These are phyloP conservation scores for Dendrocopos noguchii DNA, from an alignment of 2,113 vertebrate genomes.

Conservation along the genomic window DNA sequence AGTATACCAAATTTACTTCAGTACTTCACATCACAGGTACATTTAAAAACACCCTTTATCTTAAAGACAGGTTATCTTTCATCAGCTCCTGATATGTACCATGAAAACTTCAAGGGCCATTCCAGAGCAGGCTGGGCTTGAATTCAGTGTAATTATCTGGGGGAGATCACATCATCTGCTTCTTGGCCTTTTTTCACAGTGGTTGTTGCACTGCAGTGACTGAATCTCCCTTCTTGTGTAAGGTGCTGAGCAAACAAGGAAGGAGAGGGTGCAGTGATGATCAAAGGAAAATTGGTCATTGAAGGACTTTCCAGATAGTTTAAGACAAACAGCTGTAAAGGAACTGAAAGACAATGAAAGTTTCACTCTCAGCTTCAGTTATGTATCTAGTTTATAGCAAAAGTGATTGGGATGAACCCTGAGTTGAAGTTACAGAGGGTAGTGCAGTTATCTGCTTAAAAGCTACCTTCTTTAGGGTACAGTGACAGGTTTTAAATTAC, in stretches of 20 bases:
- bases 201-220: not conserved
- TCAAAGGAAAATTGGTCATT: not conserved
- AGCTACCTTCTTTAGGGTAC: not conserved
- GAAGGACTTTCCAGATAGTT: not conserved
- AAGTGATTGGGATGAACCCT: not conserved
- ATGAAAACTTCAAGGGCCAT: not conserved
- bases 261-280: not conserved
- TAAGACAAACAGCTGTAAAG: not conserved
- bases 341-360: not conserved
- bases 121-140: not conserved
- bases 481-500: not conserved
- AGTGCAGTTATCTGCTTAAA: not conserved
- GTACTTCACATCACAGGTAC: not conserved
- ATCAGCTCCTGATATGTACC: not conserved
- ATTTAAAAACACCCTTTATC: not conserved
- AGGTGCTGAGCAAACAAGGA: not conserved
- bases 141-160: not conserved
- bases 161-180: rapidly evolving
- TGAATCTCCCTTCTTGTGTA: not conserved
- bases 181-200: not conserved
- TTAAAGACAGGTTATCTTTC: not conserved
- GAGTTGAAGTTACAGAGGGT: not conserved
- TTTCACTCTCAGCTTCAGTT: not conserved
- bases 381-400: not conserved
- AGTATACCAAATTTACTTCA: not conserved